These are phyloP conservation scores for Polydrusus tereticollis DNA, from an alignment of 2,888 invertebrate genomes.

Conservation along the genomic window DNA sequence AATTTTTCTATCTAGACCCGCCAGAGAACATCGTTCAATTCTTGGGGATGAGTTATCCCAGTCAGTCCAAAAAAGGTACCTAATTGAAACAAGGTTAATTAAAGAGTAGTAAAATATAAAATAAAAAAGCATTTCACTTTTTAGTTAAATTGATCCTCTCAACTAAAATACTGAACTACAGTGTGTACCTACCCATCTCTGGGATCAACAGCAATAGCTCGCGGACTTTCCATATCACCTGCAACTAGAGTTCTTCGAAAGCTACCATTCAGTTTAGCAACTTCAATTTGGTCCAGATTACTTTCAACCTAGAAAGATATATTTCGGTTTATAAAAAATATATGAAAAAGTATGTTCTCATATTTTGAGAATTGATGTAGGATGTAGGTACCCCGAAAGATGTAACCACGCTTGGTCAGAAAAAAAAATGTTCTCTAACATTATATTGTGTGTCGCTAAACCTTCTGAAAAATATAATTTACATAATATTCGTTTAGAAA, in stretches of 20 bases:
- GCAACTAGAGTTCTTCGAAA: slow-evolving; percentile 83
- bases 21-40: slow-evolving; percentile 86
- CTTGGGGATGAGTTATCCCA: slow-evolving; percentile 85
- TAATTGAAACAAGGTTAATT: background rate
- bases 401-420: too few species aligned
- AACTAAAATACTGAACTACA: background rate
- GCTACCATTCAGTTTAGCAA: slow-evolving; percentile 80
- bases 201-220: slow-evolving; percentile 87
- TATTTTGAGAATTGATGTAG: too few species aligned
- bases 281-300: slow-evolving; percentile 87
- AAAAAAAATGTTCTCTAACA: too few species aligned
- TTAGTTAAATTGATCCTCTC: background rate
- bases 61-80: slow-evolving; percentile 87
- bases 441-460: too few species aligned
- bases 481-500: too few species aligned
- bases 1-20: slow-evolving; percentile 77
- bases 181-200: slow-evolving; percentile 69
- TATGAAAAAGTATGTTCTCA: too few species aligned
- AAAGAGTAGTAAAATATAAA: too few species aligned
- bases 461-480: too few species aligned
- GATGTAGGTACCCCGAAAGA: too few species aligned
- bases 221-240: slow-evolving; percentile 83
- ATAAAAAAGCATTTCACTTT: too few species aligned
- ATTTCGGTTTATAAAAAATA: background rate
- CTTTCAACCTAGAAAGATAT: slow-evolving; percentile 72